Percentiles rank a stretch among this genome's conserved stretches.
Conservation (phyloP, 1,140 invertebrate genomes). For the Druon quercuslanigerum region DNA sequence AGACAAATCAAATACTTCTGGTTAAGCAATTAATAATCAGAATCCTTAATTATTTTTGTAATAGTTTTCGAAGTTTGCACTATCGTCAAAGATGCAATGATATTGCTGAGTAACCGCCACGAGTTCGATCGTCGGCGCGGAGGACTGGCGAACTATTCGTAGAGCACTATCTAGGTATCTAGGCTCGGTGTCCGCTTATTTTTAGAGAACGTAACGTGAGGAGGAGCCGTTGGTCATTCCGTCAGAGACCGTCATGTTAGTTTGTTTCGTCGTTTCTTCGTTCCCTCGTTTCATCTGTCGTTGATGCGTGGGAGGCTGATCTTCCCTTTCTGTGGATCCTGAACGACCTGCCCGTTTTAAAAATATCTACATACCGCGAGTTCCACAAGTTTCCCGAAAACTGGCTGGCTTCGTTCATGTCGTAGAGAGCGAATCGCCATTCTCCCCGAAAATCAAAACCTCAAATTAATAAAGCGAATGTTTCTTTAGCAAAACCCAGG, state of each 20-base stretch:
- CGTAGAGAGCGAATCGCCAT: neutral
- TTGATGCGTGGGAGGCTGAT: conserved; percentile 48
- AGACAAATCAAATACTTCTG: too few species aligned
- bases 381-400: conserved; percentile 39
- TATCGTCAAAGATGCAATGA: conserved; percentile 27
- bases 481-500: too few species aligned
- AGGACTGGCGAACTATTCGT: conserved; percentile 69
- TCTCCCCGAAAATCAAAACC: neutral
- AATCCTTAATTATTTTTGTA: neutral
- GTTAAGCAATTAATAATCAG: too few species aligned
- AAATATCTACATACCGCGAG: conserved; percentile 55
- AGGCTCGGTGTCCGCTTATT: conserved; percentile 74
- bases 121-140: conserved; percentile 61
- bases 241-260: conserved; percentile 56
- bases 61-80: neutral
- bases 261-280: conserved; percentile 50
- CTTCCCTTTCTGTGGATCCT: conserved; percentile 15
- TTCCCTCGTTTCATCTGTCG: conserved; percentile 15
- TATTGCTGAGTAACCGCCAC: conserved; percentile 64
- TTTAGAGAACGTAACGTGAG: conserved; percentile 75
- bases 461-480: neutral
- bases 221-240: conserved; percentile 67
- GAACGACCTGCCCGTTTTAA: conserved; percentile 49
- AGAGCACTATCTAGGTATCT: conserved; percentile 76
- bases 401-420: conserved; percentile 15